Conservation (phyloP, 2,113 vertebrate species). For the Regulus satrapa region DNA sequence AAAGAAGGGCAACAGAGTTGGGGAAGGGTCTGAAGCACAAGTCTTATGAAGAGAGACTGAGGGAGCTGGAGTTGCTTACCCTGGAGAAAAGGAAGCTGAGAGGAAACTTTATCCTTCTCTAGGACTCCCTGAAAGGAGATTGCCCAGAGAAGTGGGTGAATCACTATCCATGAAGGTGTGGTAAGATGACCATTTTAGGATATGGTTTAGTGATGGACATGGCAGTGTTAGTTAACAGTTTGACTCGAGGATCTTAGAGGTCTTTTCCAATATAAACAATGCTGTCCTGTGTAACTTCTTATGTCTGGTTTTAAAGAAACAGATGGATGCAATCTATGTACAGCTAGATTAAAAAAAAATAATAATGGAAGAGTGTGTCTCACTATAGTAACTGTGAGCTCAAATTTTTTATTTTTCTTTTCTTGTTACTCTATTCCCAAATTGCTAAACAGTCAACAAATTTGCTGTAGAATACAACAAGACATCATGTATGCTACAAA, state of each 20-base stretch:
- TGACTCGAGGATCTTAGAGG: not conserved
- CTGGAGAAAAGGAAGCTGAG: not conserved
- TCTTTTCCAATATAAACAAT: not conserved
- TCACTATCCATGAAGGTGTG: not conserved
- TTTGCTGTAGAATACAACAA: constrained; percentile 3
- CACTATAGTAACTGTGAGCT: not conserved
- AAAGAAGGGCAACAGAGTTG: not conserved
- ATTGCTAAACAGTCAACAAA: constrained; percentile 44
- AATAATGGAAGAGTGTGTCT: not conserved
- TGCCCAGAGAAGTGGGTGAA: not conserved
- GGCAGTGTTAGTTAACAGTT: not conserved
- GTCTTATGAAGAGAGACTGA: not conserved
- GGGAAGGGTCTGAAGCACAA: not conserved
- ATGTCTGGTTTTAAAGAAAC: not conserved
- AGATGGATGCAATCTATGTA: not conserved
- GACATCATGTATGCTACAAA: not conserved
- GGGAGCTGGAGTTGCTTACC: not conserved
- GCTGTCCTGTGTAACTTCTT: not conserved
- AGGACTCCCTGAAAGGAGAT: not conserved
- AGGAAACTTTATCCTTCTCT: not conserved
- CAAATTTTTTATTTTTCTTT: not conserved
- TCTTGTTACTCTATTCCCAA: constrained; percentile 2
- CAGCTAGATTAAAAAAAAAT: not conserved
- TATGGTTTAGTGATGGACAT: not conserved
- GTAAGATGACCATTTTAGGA: not conserved